Conservation (phyloP, 2,113 vertebrate genomes). For the Setophaga petechia region DNA sequence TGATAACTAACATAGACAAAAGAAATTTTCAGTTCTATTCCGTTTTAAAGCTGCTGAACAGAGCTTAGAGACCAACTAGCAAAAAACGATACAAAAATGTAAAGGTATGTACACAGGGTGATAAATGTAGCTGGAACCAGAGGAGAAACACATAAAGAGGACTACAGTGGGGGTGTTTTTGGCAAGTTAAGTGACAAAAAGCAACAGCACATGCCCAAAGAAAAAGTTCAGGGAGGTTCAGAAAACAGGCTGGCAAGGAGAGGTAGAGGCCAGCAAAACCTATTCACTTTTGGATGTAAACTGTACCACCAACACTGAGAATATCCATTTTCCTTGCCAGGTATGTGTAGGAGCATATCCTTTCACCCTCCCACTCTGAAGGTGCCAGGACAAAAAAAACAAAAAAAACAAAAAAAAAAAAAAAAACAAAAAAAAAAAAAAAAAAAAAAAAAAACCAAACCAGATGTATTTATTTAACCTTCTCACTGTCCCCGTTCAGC, state of each 20-base stretch:
- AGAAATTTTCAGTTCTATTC: background rate
- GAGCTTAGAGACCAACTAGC: background rate
- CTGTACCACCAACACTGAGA: background rate
- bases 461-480: rapidly evolving
- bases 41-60: background rate
- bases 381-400: rapidly evolving
- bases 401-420: background rate
- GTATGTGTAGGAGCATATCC: too few relatives aligned
- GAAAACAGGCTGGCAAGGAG: background rate
- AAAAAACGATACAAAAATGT: too few relatives aligned
- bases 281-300: background rate
- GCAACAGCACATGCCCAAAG: background rate
- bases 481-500: background rate
- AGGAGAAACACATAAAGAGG: background rate
- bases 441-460: too few relatives aligned
- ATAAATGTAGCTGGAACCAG: background rate
- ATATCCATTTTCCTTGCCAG: background rate
- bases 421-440: too few relatives aligned
- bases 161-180: rapidly evolving
- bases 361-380: background rate
- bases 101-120: too few relatives aligned
- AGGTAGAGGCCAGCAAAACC: background rate
- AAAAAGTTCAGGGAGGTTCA: background rate
- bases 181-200: background rate
- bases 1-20: background rate